Percentiles rank a stretch among this genome's conserved stretches.
Conservation (phyloP, 2,113 vertebrate genomes). For the Illadopsis cleaveri region DNA sequence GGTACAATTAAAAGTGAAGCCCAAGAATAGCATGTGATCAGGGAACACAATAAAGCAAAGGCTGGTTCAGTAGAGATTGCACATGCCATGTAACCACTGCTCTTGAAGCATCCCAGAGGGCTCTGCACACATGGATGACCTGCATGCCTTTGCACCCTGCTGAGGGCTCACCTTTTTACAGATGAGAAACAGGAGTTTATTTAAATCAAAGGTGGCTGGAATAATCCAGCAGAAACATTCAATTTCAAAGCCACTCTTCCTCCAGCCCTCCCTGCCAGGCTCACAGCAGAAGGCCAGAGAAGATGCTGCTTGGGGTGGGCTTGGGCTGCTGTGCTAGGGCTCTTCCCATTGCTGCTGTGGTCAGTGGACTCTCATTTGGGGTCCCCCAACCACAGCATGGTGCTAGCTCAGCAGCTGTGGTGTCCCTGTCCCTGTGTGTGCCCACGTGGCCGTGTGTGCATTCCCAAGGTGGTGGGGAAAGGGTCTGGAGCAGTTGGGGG, state of each 20-base stretch:
- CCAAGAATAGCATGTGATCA: neutral
- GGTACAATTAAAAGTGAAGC: neutral
- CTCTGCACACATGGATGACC: neutral
- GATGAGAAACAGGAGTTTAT: neutral
- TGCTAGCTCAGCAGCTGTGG: neutral
- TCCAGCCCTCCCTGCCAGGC: neutral
- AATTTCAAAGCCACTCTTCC: neutral
- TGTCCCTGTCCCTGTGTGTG: neutral
- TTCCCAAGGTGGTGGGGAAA: neutral
- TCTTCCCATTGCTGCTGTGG: neutral
- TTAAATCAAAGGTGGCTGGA: neutral
- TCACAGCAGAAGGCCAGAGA: neutral
- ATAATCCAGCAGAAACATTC: neutral
- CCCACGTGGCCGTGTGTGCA: rapidly evolving
- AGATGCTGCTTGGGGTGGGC: neutral
- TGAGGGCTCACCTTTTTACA: neutral
- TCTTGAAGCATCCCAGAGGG: neutral
- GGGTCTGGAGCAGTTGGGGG: neutral
- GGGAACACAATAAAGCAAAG: neutral
- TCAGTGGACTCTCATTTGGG: neutral
- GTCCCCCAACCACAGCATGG: constrained; percentile 16
- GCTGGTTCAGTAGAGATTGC: neutral
- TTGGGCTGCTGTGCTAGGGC: neutral
- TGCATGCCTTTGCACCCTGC: rapidly evolving
- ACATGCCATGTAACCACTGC: rapidly evolving